phyloP scores from a whole-genome alignment of 2,888 invertebrate species.

The Ichneumoninae sp. region DNA sequence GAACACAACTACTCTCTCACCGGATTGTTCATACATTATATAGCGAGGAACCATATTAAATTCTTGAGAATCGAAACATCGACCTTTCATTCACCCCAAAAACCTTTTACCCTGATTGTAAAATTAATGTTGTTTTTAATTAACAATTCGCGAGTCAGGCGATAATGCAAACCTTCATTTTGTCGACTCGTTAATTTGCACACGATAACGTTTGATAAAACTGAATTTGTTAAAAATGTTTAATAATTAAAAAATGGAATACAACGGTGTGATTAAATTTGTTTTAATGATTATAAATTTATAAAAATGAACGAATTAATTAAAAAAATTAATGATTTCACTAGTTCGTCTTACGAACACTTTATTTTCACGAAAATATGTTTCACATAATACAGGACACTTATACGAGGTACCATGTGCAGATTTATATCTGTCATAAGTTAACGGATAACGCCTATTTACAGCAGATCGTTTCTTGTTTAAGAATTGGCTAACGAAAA shows the following conservation, averaged over 20 bases:
- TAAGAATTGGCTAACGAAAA: too few species aligned
- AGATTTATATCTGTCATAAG: neutral
- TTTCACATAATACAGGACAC: neutral
- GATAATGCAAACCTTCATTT: too few species aligned
- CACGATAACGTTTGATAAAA: too few species aligned
- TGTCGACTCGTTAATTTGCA: too few species aligned
- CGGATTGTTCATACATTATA: slow-evolving; percentile 56
- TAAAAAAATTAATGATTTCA: neutral
- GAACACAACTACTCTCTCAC: slow-evolving; percentile 26
- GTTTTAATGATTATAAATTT: neutral
- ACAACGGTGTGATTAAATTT: too few species aligned
- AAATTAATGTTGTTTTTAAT: too few species aligned
- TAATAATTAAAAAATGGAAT: too few species aligned
- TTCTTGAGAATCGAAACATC: slow-evolving; percentile 25
- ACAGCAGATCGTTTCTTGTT: slow-evolving; percentile 1
- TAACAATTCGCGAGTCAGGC: too few species aligned
- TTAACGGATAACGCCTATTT: slow-evolving; percentile 18
- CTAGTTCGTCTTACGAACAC: neutral
- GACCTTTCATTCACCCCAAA: neutral
- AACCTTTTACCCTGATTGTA: neutral
- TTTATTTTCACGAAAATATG: slow-evolving; percentile 23
- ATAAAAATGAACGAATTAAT: neutral
- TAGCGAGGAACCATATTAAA: slow-evolving; percentile 39
- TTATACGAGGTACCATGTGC: neutral
- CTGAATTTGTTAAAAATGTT: too few species aligned